Evolutionary conservation across 2,888 invertebrate species (phyloP), one percentile per base, ranked within the genome.

Genomic region (Callinectes sapidus): DNA sequence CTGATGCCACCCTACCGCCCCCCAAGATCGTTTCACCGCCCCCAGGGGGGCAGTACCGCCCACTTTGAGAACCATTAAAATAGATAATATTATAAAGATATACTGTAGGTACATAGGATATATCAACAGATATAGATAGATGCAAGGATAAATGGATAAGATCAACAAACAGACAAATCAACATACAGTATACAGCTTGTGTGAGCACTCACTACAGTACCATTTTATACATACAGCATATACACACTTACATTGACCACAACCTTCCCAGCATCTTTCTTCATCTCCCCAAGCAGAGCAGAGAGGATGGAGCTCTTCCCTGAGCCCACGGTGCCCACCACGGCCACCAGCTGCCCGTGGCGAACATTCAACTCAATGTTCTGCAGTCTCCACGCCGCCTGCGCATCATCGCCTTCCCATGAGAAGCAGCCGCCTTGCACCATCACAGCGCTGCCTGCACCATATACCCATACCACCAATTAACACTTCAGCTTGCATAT

Each of bases 251-350:
- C 95, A 66, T 92, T 94, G 1, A 95, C 92, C 54, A 95, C 94
- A 42, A 95, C 95, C 81, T 88, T 94, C 42, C 95, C 95, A 81
- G 93, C 90, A 0, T 94, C 42, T 93, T 95, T 95, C 61, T 95
- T 95, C 95, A 96, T 96, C 94, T 96, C 96, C 6, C 96, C 96
- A n/a, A 96, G 95, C 23, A 96, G 95, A 0, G 99, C 98, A 5
- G 98, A 97, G 55, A 99, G 96, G 55, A 99, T 96, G 87, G 98
- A 99, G 95, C 98, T 98, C 96, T 98, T 98, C 89, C 98, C 98
- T 1, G 97, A 97, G 91, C 98, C 98, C 1, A 98, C 98, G 39
- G 97, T 97, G 13, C 98, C 98, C 0, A 98, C 98, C 42, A 99
- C 97, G 0, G 98, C 98, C 23, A 97, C 97, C 55, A 98, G 96